Conservation (phyloP, 2,888 invertebrate genomes). For the Seira musarum region DNA sequence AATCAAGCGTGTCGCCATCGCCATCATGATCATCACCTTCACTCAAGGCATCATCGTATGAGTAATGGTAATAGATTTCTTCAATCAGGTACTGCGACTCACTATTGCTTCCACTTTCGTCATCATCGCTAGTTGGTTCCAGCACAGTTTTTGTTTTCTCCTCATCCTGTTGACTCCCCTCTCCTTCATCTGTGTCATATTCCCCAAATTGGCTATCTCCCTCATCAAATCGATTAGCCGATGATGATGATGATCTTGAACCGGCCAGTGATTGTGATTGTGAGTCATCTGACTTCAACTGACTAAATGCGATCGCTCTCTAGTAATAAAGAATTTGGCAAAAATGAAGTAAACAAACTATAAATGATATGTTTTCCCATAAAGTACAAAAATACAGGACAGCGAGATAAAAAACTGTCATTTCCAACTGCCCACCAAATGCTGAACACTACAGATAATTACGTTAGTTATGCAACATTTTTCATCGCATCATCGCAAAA, state of each 20-base stretch:
- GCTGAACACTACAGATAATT: neutral
- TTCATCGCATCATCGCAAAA: too few species aligned
- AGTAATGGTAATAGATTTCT: constrained; percentile 32
- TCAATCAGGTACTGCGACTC: constrained; percentile 32
- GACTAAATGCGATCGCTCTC: constrained; percentile 40
- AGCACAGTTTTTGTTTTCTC: constrained; percentile 1
- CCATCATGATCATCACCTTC: neutral
- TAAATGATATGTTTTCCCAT: too few species aligned
- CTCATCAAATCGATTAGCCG: neutral
- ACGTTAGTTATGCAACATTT: too few species aligned
- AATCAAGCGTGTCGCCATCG: neutral
- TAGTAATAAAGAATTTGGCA: constrained; percentile 36
- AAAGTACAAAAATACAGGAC: too few species aligned
- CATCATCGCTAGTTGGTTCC: neutral
- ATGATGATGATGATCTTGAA: constrained; percentile 10
- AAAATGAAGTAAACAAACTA: too few species aligned
- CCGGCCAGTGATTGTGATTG: neutral
- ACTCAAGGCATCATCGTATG: constrained; percentile 24
- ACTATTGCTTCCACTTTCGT: constrained; percentile 24
- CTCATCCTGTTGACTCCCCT: neutral
- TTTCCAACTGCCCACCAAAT: too few species aligned
- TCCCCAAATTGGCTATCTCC: neutral
- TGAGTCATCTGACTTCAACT: constrained; percentile 40
- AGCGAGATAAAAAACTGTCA: too few species aligned
- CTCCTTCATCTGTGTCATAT: neutral